Evolutionary conservation across 2,113 vertebrate genomes (phyloP), one percentile per base, ranked within the genome.

Genomic region (Eudorcas thomsonii): DNA sequence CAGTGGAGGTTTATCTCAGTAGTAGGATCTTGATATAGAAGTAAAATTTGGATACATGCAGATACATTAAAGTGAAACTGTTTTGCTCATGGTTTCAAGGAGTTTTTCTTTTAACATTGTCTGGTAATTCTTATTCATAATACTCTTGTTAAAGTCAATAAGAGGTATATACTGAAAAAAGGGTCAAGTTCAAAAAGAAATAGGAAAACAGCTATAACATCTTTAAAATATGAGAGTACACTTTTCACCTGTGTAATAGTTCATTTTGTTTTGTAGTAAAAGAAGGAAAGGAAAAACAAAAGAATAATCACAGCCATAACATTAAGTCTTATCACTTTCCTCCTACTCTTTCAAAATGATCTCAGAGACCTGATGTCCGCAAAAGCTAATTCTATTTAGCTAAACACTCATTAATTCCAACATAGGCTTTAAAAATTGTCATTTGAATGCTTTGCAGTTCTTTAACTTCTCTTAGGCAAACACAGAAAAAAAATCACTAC

Each of bases 391-490:
- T 96, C 77, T 84, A 6, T 88, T 88, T 93, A 88, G 93, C 57
- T 54, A 90, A 95, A 96, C 10, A 91, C 21, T 93, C 78, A 86
- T 97, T 87, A 87, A 77, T 84, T 86, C 45, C 94, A 91, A 36
- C 19, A 87, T 45, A n/a, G 15, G 13, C 84, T 83, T 97, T 74
- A n/a, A 84, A 90, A 80, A 78, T 64, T 91, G 48, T 80, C 82
- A 81, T 96, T 97, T 87, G 17, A 25, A 77, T 95, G 36, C 80
- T 97, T 96, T 84, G 23, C 13, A 67, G 33, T 45, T 91, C 59
- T 96, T 97, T 91, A 71, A 90, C 55, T 91, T 96, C 17, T 94
- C 77, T 93, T 82, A 94, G 78, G 96, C 59, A 78, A 55, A 86
- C 43, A 87, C 80, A 96, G 87, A 83, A 62, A 48, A 78, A 93